A percentile compares a stretch with the other conserved stretches of the same genome.
Evolutionary conservation across 1,140 invertebrate species (phyloP).

Genomic region (Calycopis cecrops): DNA sequence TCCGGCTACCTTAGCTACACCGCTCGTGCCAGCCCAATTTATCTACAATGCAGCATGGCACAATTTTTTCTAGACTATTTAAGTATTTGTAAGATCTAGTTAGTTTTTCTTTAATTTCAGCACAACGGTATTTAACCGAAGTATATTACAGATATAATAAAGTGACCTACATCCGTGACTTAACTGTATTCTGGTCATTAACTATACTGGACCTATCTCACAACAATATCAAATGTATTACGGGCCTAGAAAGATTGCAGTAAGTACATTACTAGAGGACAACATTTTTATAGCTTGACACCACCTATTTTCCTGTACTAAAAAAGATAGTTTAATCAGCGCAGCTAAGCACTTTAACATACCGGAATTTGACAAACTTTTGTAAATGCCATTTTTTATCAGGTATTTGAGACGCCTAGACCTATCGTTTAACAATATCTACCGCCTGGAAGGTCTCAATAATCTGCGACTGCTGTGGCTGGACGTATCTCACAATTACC

Average conservation of each 20-base stretch:
- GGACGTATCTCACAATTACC: slow-evolving; percentile 63
- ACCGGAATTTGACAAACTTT: too few relatives aligned
- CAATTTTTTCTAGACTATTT: too few relatives aligned
- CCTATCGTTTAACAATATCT: slow-evolving; percentile 63
- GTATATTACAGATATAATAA: slow-evolving; percentile 63
- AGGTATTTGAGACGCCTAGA: slow-evolving; percentile 62
- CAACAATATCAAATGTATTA: slow-evolving; percentile 61
- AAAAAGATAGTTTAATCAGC: too few relatives aligned
- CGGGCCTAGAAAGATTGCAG: slow-evolving; percentile 49
- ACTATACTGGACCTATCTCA: slow-evolving; percentile 59
- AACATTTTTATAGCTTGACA: too few relatives aligned
- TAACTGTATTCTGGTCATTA: slow-evolving; percentile 59
- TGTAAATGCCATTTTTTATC: too few relatives aligned
- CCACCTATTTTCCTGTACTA: too few relatives aligned
- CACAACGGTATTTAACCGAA: slow-evolving; percentile 66
- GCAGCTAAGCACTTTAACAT: too few relatives aligned
- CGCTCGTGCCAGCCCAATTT: too few relatives aligned
- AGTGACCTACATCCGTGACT: slow-evolving; percentile 50
- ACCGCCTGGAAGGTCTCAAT: slow-evolving; percentile 59
- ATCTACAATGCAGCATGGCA: too few relatives aligned
- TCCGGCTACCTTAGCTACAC: too few relatives aligned
- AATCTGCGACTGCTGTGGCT: slow-evolving; percentile 52
- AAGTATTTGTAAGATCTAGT: too few relatives aligned
- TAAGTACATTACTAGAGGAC: slow-evolving; percentile 18
- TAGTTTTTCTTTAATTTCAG: slow-evolving; percentile 37